These are phyloP conservation scores for Cataglyphis rosenhaueri DNA, from an alignment of 2,888 invertebrate genomes.

Conservation along the genomic window DNA sequence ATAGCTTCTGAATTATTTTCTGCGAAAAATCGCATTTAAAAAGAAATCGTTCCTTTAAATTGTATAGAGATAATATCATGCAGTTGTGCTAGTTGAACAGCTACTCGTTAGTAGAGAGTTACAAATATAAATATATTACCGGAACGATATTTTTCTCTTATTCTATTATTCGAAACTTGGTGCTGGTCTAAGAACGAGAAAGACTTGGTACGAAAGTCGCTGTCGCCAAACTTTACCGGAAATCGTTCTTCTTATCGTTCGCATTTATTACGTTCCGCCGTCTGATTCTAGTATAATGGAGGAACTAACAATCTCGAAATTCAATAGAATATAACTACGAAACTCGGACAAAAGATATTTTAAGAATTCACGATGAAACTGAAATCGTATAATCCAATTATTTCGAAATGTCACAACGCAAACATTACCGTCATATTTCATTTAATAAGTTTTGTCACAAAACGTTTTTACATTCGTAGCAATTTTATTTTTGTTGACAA, in stretches of 20 bases:
- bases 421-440: conserved; percentile 29
- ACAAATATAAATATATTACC: background rate
- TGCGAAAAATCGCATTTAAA: background rate
- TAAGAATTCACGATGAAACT: conserved; percentile 47
- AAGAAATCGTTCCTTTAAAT: background rate
- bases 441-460: conserved; percentile 23
- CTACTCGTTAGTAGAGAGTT: background rate
- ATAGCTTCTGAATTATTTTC: conserved; percentile 2
- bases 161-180: conserved; percentile 18
- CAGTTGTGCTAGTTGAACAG: background rate
- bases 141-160: background rate
- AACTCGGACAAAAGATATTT: conserved; percentile 37
- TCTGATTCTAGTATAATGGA: conserved; percentile 40
- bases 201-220: conserved; percentile 28
- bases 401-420: conserved; percentile 35
- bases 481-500: background rate
- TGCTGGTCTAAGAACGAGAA: conserved; percentile 23
- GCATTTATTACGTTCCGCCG: conserved; percentile 49
- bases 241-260: conserved; percentile 44
- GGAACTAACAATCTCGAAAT: conserved; percentile 46
- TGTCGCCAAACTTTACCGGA: conserved; percentile 41
- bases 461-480: background rate
- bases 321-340: conserved; percentile 41
- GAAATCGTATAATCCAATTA: conserved; percentile 51
- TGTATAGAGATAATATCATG: background rate